Evolutionary conservation across 2,113 vertebrate genomes (phyloP).

Genomic region (Gobio gobio): DNA sequence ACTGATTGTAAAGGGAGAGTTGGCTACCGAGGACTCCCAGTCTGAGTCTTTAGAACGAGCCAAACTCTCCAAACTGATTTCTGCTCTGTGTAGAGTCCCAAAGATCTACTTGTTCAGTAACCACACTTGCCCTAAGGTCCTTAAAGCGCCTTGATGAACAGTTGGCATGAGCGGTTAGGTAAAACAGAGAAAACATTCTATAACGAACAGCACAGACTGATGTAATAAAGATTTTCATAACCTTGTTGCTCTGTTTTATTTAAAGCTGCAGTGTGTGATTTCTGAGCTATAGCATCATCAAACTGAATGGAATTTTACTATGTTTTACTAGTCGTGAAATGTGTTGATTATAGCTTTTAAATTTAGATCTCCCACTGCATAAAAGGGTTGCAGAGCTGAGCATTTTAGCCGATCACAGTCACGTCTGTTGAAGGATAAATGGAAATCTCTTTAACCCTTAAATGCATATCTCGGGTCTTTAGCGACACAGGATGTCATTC

Average conservation of each 20-base stretch:
- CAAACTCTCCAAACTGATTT: slow-evolving; percentile 35
- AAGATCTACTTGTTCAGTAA: slow-evolving; percentile 10
- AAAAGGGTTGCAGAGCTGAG: not conserved
- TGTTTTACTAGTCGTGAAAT: not conserved
- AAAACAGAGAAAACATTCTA: slow-evolving; percentile 1
- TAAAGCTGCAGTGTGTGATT: not conserved
- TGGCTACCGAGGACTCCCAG: not conserved
- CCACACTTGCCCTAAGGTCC: not conserved
- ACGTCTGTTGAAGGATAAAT: not conserved
- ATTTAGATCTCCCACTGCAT: not conserved
- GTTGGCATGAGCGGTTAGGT: not conserved
- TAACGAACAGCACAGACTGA: not conserved
- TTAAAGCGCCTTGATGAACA: slow-evolving; percentile 26
- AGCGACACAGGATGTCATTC: too few species aligned
- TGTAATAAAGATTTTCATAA: not conserved
- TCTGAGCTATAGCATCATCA: not conserved
- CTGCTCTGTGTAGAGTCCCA: not conserved
- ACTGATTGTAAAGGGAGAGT: not conserved
- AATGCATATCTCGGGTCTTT: too few species aligned
- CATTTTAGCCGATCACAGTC: not conserved
- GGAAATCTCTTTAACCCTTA: not conserved
- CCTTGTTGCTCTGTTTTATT: not conserved
- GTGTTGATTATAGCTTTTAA: not conserved
- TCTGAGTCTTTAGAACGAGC: not conserved
- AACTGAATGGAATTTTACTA: not conserved